Base-by-base conservation (phyloP, 2,797 vertebrate genomes). In the Gallinago stenura region DNA sequence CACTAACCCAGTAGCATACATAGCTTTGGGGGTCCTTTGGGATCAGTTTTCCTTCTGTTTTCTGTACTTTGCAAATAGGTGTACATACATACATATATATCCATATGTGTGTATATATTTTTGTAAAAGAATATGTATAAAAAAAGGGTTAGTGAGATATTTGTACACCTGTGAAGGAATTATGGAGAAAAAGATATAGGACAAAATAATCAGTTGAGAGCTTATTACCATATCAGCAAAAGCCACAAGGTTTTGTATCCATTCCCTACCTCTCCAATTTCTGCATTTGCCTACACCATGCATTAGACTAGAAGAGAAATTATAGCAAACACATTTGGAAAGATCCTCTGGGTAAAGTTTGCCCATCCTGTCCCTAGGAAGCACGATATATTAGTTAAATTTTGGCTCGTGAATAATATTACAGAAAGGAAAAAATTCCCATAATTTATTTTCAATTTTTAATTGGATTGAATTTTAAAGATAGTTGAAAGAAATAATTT, bases 401-500 rank as follows among this genome's bases (percentile, higher is more conserved):
- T 87, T 82, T 77, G 24, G 4, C 28, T 83, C 19, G 10, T 51
- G 21, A 35, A 28, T 76, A 66, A 15, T 66, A 48, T 26, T 45
- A 50, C 48, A 62, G 45, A 68, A 77, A 77, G 12, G 45, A 33
- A 76, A 78, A 70, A 31, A 13, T 35, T 5, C 6, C 19, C 8
- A 62, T 14, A 37, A 25, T 62, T 79, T 90, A 48, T 95, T 92
- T 85, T 90, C 65, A 33, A 81, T 86, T 56, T 79, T 93, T 87
- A 72, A 84, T 79, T 89, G 80, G 53, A 72, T 83, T 83, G 66
- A 83, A 90, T 93, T 71, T 78, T 79, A 89, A 91, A 93, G 95
- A 78, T 45, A n/a, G 14, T 91, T 89, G 95, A 83, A 97, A 93
- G 82, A 76, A 90, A 88, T 89, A 92, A 72, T 91, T 95, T 79